Evolutionary conservation across 1,140 invertebrate species (phyloP), one percentile per base, ranked within the genome.

Genomic region (Cyclina sinensis): DNA sequence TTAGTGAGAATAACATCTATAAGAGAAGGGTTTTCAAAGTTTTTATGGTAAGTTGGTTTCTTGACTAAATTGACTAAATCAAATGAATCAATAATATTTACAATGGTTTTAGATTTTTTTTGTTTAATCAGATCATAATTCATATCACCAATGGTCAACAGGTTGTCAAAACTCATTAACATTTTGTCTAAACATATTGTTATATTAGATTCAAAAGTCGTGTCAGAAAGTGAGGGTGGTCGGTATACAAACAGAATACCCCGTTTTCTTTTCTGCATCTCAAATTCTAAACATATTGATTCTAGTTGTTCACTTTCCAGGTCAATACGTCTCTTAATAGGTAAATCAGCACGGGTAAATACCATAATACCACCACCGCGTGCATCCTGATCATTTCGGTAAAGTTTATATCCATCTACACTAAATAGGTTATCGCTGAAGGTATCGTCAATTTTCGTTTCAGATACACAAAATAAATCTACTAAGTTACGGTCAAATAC

Each of bases 61-160:
- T 51, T 51, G 12, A 78, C 24, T 5, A 51, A 4, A 46, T 78
- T 78, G 43, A 18, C 39, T 16, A 78, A 14, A 78, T 78, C 24
- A 46, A 46, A 78, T 3, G 35, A 46, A 78, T 78, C 74, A 27
- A 5, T 5, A 14, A 78, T 24, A 48, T 14, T 27, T 32, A 9
- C 12, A 11, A 81, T 24, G 54, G 79, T 21, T 81, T 81, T 57
- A 59, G 27, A 9, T 81, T 62, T 81, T 59, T 57, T 51, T 43
- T 24, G 11, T 32, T 24, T 32, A 14, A 78, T 16, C 37, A 78
- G 9, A 78, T 78, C 74, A 78, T 9, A 78, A 24, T 51, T 46
- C 4, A 78, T 32, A 32, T 62, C 79, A 14, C 79, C 48, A 14
- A 59, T 7, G 7, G 9, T 7, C 16, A 57, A 12, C 4, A 81